Evolutionary conservation across 2,797 vertebrate genomes (phyloP), one percentile per base, ranked within the genome.

Genomic region (Microctenopoma steveboyesi): DNA sequence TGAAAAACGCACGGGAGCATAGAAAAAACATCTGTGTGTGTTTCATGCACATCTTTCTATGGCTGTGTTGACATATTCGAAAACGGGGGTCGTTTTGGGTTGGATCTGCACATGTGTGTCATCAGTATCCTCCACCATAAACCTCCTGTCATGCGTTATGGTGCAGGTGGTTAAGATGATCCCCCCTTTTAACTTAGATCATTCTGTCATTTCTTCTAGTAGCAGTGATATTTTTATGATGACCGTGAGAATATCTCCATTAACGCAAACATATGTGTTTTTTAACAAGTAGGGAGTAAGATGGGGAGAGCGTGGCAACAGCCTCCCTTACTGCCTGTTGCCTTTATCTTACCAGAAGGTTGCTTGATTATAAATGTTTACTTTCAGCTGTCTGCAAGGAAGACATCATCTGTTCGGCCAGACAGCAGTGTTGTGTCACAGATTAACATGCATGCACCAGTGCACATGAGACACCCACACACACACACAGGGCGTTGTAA

Each of bases 1-100:
- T 79, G 79, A 84, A 74, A 82, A 78, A 75, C 1, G 46, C 72
- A 81, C 61, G 54, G 48, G 52, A 78, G 80, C 78, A 71, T 66
- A 65, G 70, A 67, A 55, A 22, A 68, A 76, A 76, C 54, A 52
- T 84, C 48, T 76, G 77, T 66, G 69, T 62, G 45, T 62, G 57
- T 72, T 47, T 54, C 54, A 51, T 48, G 47, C 62, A 47, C 58
- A 49, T 18, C 30, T 40, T 27, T 30, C 52, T 62, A 54, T 51
- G 46, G 48, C 33, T 56, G 43, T 35, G 40, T 39, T 13, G 5
- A 46, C 16, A 18, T 9, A 18, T 18, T 18, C 4, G 6, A 11
- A 40, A 4, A 11, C 10, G 3, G 39, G 11, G 39, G 39, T 40
- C 3, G 12, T 12, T 50, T 57, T 53, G 5, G 18, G 49, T 64